Evolutionary conservation across 1,140 invertebrate species (phyloP), one percentile per base, ranked within the genome.

Genomic region (Oreohelix idahoensis): DNA sequence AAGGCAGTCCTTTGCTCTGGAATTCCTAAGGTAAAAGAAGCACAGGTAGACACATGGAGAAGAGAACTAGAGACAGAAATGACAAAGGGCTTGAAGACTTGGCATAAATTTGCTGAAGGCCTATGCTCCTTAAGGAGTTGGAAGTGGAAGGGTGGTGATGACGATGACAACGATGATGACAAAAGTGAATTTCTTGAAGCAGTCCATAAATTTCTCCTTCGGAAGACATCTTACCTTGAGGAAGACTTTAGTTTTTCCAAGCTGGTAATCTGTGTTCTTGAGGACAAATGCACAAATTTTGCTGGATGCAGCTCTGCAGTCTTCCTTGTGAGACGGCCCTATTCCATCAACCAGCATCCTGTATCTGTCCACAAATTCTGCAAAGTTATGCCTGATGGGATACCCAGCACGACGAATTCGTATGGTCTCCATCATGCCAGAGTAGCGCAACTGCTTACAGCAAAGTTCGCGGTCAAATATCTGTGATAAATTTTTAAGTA

Each of bases 391-490:
- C 42, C 42, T 45, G 42, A 45, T 45, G 42, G 42, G 42, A 45
- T 99, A 99, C 20, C 98, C 98, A 53, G 98, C 98, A 89, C 98
- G 94, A 85, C 98, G 94, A 86, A 99, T 99, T 85, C 98, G 94
- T 86, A 99, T 99, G 0, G 98, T 99, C 93, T 99, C 98, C 98
- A 99, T 99, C 98, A 99, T 99, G 73, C 98, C 99, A 0, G 98
- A 99, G 92, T 99, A 99, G 84, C 98, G 94, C 8, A 8, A 99
- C 93, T 92, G 99, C 98, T 42, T 98, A 95, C 98, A 98, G 88
- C 98, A 99, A 13, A 99, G 93, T 58, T 97, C 97, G 80, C 98
- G 94, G 93, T 99, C 98, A 91, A 99, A 99, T 94, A 97, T 94
- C 97, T 98, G 88, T 15, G n/a, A n/a, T n/a, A n/a, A n/a, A n/a